Evolutionary conservation across 2,113 vertebrate genomes (phyloP), one percentile per base, ranked within the genome.

Genomic region (Cebidichthys violaceus): DNA sequence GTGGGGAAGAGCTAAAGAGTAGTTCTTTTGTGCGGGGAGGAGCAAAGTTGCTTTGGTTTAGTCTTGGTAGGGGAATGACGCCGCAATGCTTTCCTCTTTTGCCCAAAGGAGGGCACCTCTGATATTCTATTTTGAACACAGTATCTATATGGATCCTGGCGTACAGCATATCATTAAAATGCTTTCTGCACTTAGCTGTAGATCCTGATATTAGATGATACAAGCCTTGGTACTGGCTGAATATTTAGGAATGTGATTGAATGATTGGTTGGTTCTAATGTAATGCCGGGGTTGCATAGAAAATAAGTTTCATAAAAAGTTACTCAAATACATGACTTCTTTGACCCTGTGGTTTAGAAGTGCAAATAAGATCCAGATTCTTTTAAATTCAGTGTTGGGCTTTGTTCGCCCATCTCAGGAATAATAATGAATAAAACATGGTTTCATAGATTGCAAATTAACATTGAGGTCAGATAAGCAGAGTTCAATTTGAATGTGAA

Each of bases 361-460:
- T 87, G 79, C 82, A 88, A 89, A 90, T 83, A 89, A 52, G 70
- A 45, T 66, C 75, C 75, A 71, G 78, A 82, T 85, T 84, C 76
- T 81, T 75, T 87, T 82, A 85, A 92, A 89, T 76, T 75, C 78
- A 72, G 66, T 76, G 61, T 39, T 43, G 20, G 18, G 27, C 70
- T 91, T 86, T 92, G 74, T 85, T 89, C 81, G 67, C 70, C 83
- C 85, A 80, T 88, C 79, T 65, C 50, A 67, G 75, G 71, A 81
- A 86, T 76, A 70, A 83, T 69, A 47, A 92, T 92, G 88, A 94
- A 90, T 93, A 92, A 92, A 85, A 77, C 86, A 91, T 88, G 74
- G 47, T 65, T 77, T 87, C 77, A 70, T 76, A 84, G 91, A 90
- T 83, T 88, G 81, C 86, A 91, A 93, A 92, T 93, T 91, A 93